Conservation (phyloP, 2,888 invertebrate species). For the Proisotoma minuta region DNA sequence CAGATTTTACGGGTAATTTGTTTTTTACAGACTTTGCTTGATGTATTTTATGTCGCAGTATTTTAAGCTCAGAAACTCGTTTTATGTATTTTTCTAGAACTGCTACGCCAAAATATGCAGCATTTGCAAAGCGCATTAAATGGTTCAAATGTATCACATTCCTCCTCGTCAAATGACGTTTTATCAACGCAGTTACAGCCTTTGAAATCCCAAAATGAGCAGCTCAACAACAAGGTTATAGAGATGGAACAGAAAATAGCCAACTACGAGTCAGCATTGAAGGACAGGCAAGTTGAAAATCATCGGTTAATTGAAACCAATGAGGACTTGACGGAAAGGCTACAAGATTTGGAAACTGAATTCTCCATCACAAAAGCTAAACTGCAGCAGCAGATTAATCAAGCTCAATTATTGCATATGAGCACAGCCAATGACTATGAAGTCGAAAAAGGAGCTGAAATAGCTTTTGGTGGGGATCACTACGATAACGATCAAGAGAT, state of each 20-base stretch:
- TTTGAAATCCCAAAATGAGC: slow-evolving; percentile 22
- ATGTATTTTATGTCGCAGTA: neutral
- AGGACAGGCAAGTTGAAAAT: slow-evolving; percentile 21
- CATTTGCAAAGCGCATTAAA: slow-evolving; percentile 23
- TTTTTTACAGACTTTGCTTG: neutral
- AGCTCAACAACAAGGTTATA: slow-evolving; percentile 6
- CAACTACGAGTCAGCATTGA: slow-evolving; percentile 18
- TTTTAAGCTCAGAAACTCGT: neutral
- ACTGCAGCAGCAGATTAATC: slow-evolving; percentile 14
- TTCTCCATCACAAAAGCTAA: slow-evolving; percentile 15
- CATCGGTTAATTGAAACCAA: slow-evolving; percentile 15
- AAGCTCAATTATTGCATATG: neutral
- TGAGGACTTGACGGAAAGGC: slow-evolving; percentile 19
- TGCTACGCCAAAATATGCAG: slow-evolving; percentile 23
- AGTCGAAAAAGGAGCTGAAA: slow-evolving; percentile 29
- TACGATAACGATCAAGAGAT: slow-evolving; percentile 24
- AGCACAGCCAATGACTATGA: slow-evolving; percentile 15
- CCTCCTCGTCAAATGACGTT: slow-evolving; percentile 20
- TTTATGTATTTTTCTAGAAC: slow-evolving; percentile 20
- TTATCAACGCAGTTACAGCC: slow-evolving; percentile 20
- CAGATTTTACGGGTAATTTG: slow-evolving; percentile 30
- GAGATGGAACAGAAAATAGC: slow-evolving; percentile 26
- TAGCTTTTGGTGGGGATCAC: slow-evolving; percentile 30
- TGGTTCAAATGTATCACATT: slow-evolving; percentile 25
- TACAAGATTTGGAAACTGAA: slow-evolving; percentile 22